Evolutionary conservation across 2,113 vertebrate species (phyloP).

Genomic region (Odontesthes bonariensis): DNA sequence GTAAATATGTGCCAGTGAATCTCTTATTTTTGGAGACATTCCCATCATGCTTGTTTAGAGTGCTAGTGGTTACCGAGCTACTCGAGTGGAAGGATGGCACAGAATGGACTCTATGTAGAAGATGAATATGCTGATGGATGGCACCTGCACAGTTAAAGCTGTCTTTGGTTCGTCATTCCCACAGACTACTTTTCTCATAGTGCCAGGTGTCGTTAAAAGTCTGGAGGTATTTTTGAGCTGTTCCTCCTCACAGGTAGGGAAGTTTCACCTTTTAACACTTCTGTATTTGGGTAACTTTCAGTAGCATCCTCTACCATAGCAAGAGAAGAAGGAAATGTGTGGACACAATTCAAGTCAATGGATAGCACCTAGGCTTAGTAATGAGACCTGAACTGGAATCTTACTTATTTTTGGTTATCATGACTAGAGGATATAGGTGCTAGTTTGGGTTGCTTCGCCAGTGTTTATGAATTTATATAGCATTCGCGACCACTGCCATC

Average conservation of each 20-base stretch:
- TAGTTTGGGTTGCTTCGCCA: no score
- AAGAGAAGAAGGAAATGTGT: no score
- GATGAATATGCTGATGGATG: neutral
- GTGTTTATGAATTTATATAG: no score
- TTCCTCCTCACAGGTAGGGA: neutral
- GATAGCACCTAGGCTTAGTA: no score
- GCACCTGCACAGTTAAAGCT: conserved; percentile 29
- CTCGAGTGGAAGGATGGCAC: neutral
- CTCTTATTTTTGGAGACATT: conserved; percentile 60
- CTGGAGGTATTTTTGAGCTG: neutral
- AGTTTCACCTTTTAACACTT: neutral
- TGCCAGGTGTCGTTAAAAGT: neutral
- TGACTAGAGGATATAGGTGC: neutral
- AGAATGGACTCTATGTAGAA: neutral
- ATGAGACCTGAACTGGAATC: no score
- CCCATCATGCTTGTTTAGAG: conserved; percentile 43
- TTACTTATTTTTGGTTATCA: no score
- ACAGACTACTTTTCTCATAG: neutral
- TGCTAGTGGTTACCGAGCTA: neutral
- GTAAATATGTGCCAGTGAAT: conserved; percentile 58
- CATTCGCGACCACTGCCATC: no score
- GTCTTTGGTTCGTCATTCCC: neutral
- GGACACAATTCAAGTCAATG: no score
- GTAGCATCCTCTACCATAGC: neutral
- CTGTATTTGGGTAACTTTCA: neutral